Base-by-base conservation (phyloP, 64 coral and sea anemone species). In the Pocillopora verrucosa region DNA sequence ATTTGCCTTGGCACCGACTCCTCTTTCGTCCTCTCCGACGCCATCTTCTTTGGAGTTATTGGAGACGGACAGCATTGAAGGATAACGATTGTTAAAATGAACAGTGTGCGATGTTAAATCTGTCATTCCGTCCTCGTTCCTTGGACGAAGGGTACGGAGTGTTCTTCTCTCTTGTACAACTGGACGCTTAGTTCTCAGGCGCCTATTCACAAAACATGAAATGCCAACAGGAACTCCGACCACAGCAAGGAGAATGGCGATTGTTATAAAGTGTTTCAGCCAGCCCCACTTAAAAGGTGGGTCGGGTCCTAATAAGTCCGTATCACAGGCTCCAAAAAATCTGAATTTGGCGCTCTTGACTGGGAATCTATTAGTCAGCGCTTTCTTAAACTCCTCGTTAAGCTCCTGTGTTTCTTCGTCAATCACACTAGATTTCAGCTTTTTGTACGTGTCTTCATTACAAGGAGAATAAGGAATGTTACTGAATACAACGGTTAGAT, bases 161-260 rank as follows among this genome's bases (percentile, higher is more conserved):
- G 14, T 65, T 63, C 60, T 75, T 41, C 67, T 64, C 38, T 89
- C 60, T 41, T 80, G 45, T 35, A 36, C 61, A 17, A 82, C 68
- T 75, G 63, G 73, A 9, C 88, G 91, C 15, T 87, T 91, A 60
- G 83, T 91, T 64, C 62, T 84, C 61, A 78, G 83, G 73, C 22
- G 73, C 36, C 60, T 81, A 14, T 72, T 72, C 20, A 96, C 89
- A 5, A 61, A 59, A 77, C 82, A 82, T 1, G 95, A 90, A 51
- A 96, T 96, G n/a, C 76, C 59, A 16, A 96, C 95, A 35, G 95
- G 95, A 35, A 90, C 63, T 34, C 95, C 95, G 26, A 96, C 61
- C 5, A 96, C 89, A 34, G 13, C 64, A 0, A 96, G 36, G 2
- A 96, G 73, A 78, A 96, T 91, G 6, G 90, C 22, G 69, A 89